These are phyloP conservation scores for Protobothrops mucrosquamatus DNA, from an alignment of 2,113 vertebrate species.

Conservation along the genomic window DNA sequence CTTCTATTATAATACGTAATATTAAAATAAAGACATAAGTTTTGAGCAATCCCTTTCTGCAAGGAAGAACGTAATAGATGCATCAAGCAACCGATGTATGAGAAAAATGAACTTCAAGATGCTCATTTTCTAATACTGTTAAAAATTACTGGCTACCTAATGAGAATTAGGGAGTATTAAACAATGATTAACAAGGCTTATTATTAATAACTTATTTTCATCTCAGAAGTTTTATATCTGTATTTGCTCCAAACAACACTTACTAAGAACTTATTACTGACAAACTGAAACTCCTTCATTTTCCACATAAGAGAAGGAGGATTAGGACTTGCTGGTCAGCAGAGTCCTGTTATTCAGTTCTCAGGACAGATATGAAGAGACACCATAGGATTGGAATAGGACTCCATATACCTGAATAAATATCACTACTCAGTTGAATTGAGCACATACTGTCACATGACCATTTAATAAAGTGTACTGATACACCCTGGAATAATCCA, in stretches of 20 bases:
- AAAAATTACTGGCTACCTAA: not conserved
- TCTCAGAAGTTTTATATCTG: slow-evolving; percentile 38
- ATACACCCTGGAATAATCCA: not conserved
- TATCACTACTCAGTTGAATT: not conserved
- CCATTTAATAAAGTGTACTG: not conserved
- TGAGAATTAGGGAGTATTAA: not conserved
- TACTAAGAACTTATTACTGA: slow-evolving; percentile 40
- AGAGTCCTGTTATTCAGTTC: not conserved
- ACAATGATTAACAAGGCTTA: slow-evolving; percentile 45
- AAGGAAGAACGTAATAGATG: slow-evolving; percentile 38
- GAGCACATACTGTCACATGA: not conserved
- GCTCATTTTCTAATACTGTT: not conserved
- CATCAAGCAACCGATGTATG: slow-evolving; percentile 57
- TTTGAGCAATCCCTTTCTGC: slow-evolving; percentile 21
- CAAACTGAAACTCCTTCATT: slow-evolving; percentile 16
- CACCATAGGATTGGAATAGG: not conserved
- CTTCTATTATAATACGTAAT: slow-evolving; percentile 19
- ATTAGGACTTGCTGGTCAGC: not conserved
- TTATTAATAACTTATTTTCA: slow-evolving; percentile 53
- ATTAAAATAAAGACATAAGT: slow-evolving; percentile 33
- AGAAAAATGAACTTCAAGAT: slow-evolving; percentile 39
- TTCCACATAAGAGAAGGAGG: not conserved
- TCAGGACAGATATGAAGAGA: not conserved
- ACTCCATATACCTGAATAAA: not conserved
- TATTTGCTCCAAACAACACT: slow-evolving; percentile 46